phyloP scores from a whole-genome alignment of 2,797 vertebrate genomes.

The Rousettus madagascariensis region DNA sequence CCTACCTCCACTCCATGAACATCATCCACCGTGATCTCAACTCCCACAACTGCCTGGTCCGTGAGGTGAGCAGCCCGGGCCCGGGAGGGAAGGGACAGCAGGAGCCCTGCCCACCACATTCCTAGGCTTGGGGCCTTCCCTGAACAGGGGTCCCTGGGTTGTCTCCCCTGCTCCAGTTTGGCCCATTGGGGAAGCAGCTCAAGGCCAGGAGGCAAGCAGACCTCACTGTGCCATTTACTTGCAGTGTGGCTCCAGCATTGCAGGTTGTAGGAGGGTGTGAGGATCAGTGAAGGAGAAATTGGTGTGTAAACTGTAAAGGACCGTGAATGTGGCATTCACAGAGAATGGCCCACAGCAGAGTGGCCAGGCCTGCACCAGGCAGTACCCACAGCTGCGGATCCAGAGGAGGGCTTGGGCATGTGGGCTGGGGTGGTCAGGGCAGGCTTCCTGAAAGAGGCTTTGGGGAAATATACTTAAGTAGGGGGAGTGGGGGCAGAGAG shows the following conservation, averaged over 20 bases:
- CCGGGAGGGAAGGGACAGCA: background rate
- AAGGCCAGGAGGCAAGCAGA: background rate
- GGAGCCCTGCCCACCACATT: background rate
- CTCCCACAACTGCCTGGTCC: conserved; percentile 97
- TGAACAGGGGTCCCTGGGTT: no score
- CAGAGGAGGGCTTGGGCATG: accelerated
- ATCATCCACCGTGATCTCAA: conserved; percentile 99
- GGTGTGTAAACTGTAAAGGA: background rate
- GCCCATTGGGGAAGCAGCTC: background rate
- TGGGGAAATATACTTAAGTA: background rate
- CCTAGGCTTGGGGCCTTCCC: background rate
- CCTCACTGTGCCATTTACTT: background rate
- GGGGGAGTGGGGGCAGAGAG: background rate
- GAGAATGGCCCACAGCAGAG: background rate
- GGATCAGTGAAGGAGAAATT: background rate
- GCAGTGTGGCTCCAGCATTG: background rate
- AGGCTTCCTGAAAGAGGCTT: background rate
- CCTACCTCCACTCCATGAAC: conserved; percentile 99
- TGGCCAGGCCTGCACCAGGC: background rate
- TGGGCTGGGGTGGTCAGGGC: background rate
- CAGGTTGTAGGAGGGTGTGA: background rate
- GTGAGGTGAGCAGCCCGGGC: conserved; percentile 88
- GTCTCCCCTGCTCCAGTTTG: accelerated
- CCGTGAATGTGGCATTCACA: accelerated
- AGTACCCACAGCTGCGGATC: no score